Conservation (phyloP, 2,113 vertebrate species). For the Cathartes aura region DNA sequence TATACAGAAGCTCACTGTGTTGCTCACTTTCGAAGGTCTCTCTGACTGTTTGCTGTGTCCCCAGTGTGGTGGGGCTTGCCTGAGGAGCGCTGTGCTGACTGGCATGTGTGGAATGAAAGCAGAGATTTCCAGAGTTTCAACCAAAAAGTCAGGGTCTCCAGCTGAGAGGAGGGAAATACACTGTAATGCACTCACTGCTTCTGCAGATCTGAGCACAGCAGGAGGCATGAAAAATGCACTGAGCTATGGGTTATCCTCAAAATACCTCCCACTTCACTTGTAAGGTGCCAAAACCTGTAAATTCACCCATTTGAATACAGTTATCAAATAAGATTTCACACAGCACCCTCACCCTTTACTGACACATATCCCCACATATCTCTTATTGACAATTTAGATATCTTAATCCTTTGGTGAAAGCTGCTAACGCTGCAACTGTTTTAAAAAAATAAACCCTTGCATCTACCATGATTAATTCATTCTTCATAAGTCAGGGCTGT, state of each 20-base stretch:
- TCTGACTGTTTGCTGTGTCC: rapidly evolving
- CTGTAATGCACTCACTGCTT: background rate
- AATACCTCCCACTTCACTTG: slow-evolving; percentile 57
- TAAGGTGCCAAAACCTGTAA: slow-evolving; percentile 47
- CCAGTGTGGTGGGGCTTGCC: background rate
- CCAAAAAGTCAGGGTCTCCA: background rate
- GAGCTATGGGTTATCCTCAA: slow-evolving; percentile 38
- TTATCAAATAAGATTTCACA: slow-evolving; percentile 26
- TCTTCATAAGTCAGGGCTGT: background rate
- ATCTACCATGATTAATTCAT: slow-evolving; percentile 60
- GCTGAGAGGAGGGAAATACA: slow-evolving; percentile 23
- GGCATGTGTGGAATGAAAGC: background rate
- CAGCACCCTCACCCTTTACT: background rate
- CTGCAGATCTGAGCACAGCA: slow-evolving; percentile 46
- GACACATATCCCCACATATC: background rate
- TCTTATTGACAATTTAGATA: background rate
- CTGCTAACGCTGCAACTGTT: slow-evolving; percentile 15
- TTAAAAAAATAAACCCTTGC: background rate
- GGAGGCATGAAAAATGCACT: slow-evolving; percentile 22
- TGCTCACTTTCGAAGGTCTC: background rate
- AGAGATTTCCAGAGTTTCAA: background rate
- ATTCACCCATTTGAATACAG: slow-evolving; percentile 43
- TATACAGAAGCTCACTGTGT: background rate
- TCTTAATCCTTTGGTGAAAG: background rate
- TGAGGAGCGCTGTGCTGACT: rapidly evolving